These are phyloP conservation scores for Anhinga anhinga DNA, from an alignment of 2,113 vertebrate genomes.

Conservation along the genomic window DNA sequence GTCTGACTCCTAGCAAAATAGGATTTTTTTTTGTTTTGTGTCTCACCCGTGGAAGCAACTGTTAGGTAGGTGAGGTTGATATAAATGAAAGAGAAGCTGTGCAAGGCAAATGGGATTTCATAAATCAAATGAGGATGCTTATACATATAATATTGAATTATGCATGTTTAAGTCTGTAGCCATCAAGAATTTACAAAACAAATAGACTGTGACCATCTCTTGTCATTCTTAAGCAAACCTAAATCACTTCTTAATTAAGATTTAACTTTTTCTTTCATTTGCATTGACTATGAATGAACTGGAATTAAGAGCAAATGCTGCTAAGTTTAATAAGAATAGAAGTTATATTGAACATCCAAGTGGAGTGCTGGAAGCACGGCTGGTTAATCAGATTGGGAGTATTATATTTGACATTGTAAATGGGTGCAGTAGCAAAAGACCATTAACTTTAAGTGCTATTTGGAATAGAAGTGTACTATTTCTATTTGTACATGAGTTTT, in stretches of 20 bases:
- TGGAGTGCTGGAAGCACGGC: neutral
- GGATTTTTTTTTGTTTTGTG: neutral
- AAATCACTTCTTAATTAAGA: neutral
- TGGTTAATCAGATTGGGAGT: slow-evolving; percentile 14
- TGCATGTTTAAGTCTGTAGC: neutral
- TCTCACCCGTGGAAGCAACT: neutral
- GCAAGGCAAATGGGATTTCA: neutral
- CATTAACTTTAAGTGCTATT: slow-evolving; percentile 24
- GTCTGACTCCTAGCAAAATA: neutral
- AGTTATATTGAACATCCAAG: neutral
- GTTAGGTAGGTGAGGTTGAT: neutral
- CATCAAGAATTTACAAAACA: neutral
- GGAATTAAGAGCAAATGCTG: slow-evolving; percentile 11
- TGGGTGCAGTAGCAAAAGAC: neutral
- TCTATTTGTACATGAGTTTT: neutral
- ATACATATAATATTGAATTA: neutral
- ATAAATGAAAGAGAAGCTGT: neutral
- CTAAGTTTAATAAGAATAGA: neutral
- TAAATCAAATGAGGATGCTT: neutral
- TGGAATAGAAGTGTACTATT: slow-evolving; percentile 1
- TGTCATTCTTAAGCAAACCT: neutral
- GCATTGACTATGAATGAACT: neutral
- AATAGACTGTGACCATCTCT: neutral
- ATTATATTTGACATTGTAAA: neutral
- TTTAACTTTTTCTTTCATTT: neutral